These are phyloP conservation scores for Rhinichthys osculus DNA, from an alignment of 2,797 vertebrate genomes.

Conservation along the genomic window DNA sequence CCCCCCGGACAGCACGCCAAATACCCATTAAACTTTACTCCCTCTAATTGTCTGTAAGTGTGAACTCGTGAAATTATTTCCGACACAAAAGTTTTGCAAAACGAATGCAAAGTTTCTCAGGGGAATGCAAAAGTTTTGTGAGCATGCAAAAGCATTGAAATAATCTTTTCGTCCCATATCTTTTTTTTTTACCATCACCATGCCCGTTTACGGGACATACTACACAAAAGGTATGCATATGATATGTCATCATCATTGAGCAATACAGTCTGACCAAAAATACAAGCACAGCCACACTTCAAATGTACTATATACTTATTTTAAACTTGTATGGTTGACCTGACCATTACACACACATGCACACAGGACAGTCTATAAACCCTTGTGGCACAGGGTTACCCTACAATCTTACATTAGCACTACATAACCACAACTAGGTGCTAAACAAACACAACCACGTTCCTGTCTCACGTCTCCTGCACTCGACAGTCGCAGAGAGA, in stretches of 20 bases:
- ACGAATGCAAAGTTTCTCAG: not conserved
- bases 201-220: not conserved
- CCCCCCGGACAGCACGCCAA: too few species aligned
- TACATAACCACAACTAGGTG: conserved; percentile 44
- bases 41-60: too few species aligned
- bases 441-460: conserved; percentile 36
- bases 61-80: too few species aligned
- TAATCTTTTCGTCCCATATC: not conserved
- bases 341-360: conserved; percentile 21
- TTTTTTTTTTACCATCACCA: not conserved
- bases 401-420: conserved; percentile 3
- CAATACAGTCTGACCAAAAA: not conserved
- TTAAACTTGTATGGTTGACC: not conserved
- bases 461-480: conserved; percentile 22
- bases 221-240: not conserved
- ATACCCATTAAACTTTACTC: too few species aligned
- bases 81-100: not conserved
- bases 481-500: conserved; percentile 14
- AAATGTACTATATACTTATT: conserved; percentile 7
- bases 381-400: not conserved
- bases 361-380: conserved; percentile 24
- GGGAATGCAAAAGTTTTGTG: not conserved
- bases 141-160: not conserved
- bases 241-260: not conserved
- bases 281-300: not conserved